These are phyloP conservation scores for Troides aeacus DNA, from an alignment of 2,888 invertebrate species.

Conservation along the genomic window DNA sequence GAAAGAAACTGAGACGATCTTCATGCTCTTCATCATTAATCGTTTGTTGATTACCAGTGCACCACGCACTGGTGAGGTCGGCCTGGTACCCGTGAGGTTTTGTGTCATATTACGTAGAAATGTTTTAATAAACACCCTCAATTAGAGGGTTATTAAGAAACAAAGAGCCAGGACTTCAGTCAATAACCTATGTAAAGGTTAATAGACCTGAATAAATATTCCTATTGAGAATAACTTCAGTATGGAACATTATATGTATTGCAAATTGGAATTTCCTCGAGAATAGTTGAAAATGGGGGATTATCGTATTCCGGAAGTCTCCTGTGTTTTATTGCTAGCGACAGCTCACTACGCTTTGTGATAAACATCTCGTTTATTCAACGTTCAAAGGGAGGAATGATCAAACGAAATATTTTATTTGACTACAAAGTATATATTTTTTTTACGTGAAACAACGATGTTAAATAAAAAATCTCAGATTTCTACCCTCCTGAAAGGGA, in stretches of 20 bases:
- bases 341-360: slow-evolving; percentile 19
- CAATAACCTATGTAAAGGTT: too few species aligned
- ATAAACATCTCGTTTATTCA: slow-evolving; percentile 25
- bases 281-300: slow-evolving; percentile 12
- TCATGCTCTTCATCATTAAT: too few species aligned
- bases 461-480: neutral
- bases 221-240: too few species aligned
- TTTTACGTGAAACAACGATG: neutral
- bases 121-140: too few species aligned
- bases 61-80: too few species aligned
- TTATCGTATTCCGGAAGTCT: slow-evolving; percentile 14
- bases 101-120: too few species aligned
- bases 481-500: neutral
- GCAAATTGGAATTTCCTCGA: neutral
- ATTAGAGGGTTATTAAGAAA: too few species aligned
- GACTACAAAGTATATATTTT: neutral
- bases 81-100: too few species aligned
- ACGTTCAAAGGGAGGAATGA: slow-evolving; percentile 24
- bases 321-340: slow-evolving; percentile 11
- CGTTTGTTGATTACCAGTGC: too few species aligned
- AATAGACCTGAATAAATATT: too few species aligned
- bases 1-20: too few species aligned
- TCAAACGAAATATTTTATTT: slow-evolving; percentile 24
- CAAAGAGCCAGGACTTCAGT: too few species aligned
- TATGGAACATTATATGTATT: neutral